Conservation (phyloP, 2,888 invertebrate species). For the Chydorus sphaericus region DNA sequence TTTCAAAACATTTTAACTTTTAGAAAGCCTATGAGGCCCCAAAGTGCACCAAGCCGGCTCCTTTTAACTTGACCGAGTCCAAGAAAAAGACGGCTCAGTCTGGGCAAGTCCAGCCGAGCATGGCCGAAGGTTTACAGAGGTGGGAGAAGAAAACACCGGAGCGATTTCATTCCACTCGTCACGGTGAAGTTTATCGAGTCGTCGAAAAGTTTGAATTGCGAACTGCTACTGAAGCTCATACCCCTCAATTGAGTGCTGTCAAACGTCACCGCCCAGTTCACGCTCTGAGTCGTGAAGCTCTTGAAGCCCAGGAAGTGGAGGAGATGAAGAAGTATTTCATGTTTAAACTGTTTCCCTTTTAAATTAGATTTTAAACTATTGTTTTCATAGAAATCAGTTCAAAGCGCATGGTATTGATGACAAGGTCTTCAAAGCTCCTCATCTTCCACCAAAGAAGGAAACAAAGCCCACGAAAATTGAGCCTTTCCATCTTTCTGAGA, state of each 20-base stretch:
- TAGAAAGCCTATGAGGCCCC: background rate
- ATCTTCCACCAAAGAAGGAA: conserved; percentile 33
- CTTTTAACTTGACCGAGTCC: conserved; percentile 2
- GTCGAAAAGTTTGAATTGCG: conserved; percentile 17
- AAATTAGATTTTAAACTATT: background rate
- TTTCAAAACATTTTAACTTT: background rate
- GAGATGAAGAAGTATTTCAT: conserved; percentile 44
- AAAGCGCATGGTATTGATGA: conserved; percentile 38
- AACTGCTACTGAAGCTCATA: conserved; percentile 29
- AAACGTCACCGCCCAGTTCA: conserved; percentile 38
- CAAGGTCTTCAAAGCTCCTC: conserved; percentile 39
- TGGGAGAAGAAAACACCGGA: conserved; percentile 43
- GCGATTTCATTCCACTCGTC: conserved; percentile 34
- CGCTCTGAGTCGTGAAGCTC: conserved; percentile 41
- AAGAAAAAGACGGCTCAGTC: background rate
- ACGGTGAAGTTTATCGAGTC: conserved; percentile 13
- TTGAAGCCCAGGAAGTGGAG: conserved; percentile 44
- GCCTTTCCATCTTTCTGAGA: background rate
- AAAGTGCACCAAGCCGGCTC: conserved; percentile 2
- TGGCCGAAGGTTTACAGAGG: conserved; percentile 42
- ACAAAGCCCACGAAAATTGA: conserved; percentile 27
- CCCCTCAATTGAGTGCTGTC: conserved; percentile 33
- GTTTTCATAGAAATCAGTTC: conserved; percentile 37
- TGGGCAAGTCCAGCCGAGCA: conserved; percentile 33
- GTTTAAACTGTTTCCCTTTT: background rate